Base-by-base conservation (phyloP, 2,113 vertebrate species). In the Parotia lawesii region DNA sequence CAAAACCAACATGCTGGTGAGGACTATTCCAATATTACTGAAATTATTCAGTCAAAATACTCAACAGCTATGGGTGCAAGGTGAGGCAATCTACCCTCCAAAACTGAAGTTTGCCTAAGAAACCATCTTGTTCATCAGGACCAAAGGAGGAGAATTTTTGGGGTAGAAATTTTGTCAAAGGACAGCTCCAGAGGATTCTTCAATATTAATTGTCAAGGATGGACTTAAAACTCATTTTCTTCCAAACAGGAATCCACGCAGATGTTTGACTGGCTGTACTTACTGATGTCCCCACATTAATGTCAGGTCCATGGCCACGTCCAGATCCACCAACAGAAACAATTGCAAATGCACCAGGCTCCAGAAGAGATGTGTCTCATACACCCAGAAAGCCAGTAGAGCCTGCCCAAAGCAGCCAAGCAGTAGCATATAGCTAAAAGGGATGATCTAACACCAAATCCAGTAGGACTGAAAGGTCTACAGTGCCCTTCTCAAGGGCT, bases 241-340 rank as follows among this genome's bases (percentile, higher is more conserved):
- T 37, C 6, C 11, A 31, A 37, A 25, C 12, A 21, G 6, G 9
- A 25, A 38, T 47, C 2, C 37, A 65, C 5, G 1, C 7, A 62
- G 7, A 1, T 27, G 6, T 40, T 24, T 37, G 27, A 44, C 15
- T 60, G 35, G 3, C 21, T 72, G 6, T 47, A 6, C 20, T 50
- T 38, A 61, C 10, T 3, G 1, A 17, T 64, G 25, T 9, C 21
- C 20, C 5, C 24, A 33, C 23, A 35, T 18, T 23, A 29, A 31
- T 7, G 14, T 11, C 8, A 16, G 19, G 4, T 35, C 29, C 7
- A 1, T 0, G 3, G 11, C 31, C 16, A 70, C 19, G 5, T 48
- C n/a, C 45, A 72, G 27, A 25, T 12, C 19, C 31, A 78, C 15
- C 45, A 45, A 35, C 21, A 65, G 23, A 57, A 78, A 71, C 5